Evolutionary conservation across 1,140 invertebrate species (phyloP).

Genomic region (Portunus trituberculatus): DNA sequence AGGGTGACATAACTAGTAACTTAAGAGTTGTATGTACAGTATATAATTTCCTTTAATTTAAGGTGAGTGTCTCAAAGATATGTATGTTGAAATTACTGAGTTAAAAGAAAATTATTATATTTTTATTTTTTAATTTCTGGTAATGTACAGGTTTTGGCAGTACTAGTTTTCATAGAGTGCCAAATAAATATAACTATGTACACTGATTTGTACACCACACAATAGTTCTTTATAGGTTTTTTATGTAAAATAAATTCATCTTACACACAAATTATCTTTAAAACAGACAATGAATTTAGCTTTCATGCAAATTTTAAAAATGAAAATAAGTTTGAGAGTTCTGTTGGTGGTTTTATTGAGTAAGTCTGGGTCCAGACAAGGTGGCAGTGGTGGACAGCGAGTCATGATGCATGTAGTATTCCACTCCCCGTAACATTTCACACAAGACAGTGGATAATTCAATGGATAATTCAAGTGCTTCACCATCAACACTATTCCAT

Average conservation of each 20-base stretch:
- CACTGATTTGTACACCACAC: neutral
- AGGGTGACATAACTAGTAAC: no score
- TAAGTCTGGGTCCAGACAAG: neutral
- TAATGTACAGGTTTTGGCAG: slow-evolving; percentile 3
- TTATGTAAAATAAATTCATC: neutral
- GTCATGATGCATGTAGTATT: neutral
- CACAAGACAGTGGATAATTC: no score
- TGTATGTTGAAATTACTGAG: neutral
- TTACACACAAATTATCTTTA: neutral
- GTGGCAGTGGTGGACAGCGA: neutral
- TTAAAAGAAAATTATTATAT: neutral
- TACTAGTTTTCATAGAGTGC: neutral
- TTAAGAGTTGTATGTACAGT: no score
- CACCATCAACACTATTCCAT: neutral
- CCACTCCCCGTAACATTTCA: neutral
- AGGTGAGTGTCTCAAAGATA: neutral
- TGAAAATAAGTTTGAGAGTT: neutral
- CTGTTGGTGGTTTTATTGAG: neutral
- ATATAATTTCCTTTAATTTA: no score
- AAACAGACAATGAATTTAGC: neutral
- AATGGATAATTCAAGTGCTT: no score
- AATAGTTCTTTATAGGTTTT: neutral
- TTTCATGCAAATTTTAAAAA: neutral
- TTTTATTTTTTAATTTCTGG: neutral
- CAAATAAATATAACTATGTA: slow-evolving; percentile 16